phyloP scores from a whole-genome alignment of 2,888 invertebrate species.

The Lasioglossum lativentre region DNA sequence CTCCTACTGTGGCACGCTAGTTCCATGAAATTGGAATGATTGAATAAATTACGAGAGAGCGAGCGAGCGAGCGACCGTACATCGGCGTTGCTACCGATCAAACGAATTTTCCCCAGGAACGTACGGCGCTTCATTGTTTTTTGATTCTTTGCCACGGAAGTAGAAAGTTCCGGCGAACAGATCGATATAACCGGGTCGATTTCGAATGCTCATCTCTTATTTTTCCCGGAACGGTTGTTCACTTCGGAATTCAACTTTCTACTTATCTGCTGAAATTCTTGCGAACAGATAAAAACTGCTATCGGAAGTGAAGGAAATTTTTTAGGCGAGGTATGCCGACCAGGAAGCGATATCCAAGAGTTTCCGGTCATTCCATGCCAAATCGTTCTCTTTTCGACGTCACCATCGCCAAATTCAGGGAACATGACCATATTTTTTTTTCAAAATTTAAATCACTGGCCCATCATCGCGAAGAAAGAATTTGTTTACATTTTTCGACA shows the following conservation, averaged over 20 bases:
- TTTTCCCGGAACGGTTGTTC: background rate
- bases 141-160: background rate
- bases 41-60: constrained; percentile 48
- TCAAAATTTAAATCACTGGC: too few species aligned
- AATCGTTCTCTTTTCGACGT: too few species aligned
- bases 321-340: background rate
- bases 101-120: background rate
- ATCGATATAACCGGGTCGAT: background rate
- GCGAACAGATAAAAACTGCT: background rate
- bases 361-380: too few species aligned
- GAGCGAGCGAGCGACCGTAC: background rate
- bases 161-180: background rate
- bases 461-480: too few species aligned
- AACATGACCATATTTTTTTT: too few species aligned
- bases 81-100: background rate
- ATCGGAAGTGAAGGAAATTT: background rate
- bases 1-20: background rate
- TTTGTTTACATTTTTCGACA: too few species aligned
- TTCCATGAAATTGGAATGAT: constrained; percentile 16
- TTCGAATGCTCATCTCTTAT: background rate
- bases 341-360: background rate
- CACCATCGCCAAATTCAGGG: too few species aligned
- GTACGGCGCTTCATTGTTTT: background rate
- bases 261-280: background rate
- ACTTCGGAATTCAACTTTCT: background rate